A percentile compares a stretch with the other conserved stretches of the same genome.
Evolutionary conservation across 2,113 vertebrate genomes (phyloP).

Genomic region (Scatophagus argus): DNA sequence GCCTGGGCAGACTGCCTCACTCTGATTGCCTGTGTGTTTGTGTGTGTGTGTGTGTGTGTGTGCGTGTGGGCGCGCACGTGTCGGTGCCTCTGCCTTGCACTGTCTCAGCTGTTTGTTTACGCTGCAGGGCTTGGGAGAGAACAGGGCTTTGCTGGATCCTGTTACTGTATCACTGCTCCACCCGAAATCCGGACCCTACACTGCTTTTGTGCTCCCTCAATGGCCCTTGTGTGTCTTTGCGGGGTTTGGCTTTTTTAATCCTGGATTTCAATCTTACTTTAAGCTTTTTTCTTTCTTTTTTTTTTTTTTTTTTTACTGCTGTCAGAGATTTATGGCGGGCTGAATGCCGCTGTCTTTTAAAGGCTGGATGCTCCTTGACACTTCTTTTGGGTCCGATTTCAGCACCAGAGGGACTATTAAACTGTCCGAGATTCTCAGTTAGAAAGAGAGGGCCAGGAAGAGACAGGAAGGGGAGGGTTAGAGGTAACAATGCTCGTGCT

Average conservation of each 20-base stretch:
- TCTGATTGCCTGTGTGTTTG: conserved; percentile 62
- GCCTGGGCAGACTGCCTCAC: conserved; percentile 68
- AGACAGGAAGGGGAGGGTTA: conserved; percentile 33
- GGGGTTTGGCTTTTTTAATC: conserved; percentile 63
- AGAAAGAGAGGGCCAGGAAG: conserved; percentile 43
- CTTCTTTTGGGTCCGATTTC: conserved; percentile 91
- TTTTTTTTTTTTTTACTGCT: conserved; percentile 84
- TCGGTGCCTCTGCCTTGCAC: conserved; percentile 58
- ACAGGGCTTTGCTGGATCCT: conserved; percentile 75
- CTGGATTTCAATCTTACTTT: conserved; percentile 73
- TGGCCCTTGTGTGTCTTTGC: conserved; percentile 57
- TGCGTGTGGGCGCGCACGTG: no score
- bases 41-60: conserved; percentile 38
- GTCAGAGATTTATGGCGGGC: conserved; percentile 90
- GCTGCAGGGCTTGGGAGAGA: conserved; percentile 78
- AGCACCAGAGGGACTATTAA: conserved; percentile 89
- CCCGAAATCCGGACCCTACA: conserved; percentile 67
- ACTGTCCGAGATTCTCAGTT: conserved; percentile 74
- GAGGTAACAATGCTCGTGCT: conserved; percentile 73
- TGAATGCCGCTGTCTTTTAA: conserved; percentile 86
- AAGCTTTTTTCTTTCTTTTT: conserved; percentile 86
- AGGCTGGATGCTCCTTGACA: conserved; percentile 83
- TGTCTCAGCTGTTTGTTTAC: conserved; percentile 82
- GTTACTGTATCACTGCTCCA: conserved; percentile 77
- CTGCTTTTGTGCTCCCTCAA: conserved; percentile 72